Evolutionary conservation across 1,140 invertebrate species (phyloP), one percentile per base, ranked within the genome.

Genomic region (Trichoplusia ni): DNA sequence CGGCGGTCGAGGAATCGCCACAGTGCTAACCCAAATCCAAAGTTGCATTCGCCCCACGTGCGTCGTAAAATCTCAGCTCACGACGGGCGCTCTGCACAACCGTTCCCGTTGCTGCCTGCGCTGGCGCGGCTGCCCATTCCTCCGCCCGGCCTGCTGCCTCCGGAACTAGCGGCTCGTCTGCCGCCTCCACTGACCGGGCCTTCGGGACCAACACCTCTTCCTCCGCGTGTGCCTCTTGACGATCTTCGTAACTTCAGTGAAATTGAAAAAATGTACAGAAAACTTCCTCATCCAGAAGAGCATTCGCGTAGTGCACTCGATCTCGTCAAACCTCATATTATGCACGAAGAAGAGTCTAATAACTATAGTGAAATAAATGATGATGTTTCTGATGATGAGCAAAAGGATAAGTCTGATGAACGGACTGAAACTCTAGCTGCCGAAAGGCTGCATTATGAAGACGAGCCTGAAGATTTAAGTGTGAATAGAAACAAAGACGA

Each of bases 1-100:
- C 84, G 94, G 16, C 94, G 95, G 37, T 95, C 94, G 58, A 90
- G 95, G 6, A 96, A 96, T 79, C 86, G 93, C 2, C 95, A 96
- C 86, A 98, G 96, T 84, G 98, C 98, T 14, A 99, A 99, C 89
- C 98, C 98, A 0, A 99, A 99, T 91, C 98, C 99, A 0, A 99
- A 99, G 89, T 91, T 99, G 3, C 99, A 99, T 86, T 99, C 97
- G 16, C 97, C 98, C 2, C 97, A 99, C 84, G 91, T 97, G 23
- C 92, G 97, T 25, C 92, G 97, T 69, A 98, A 98, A 91, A 97
- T 98, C 64, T 97, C 97, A 42, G 96, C 97, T 1, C 97, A 98
- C 77, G 97, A 98, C 80, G 97, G 97, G 0, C 92, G 97, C 19
- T 97, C 95, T 27, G 93, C 96, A 3, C 96, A 96, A 90, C 94